phyloP scores from a whole-genome alignment of 1,140 invertebrate species.

The Pseudachorutes palmiensis region DNA sequence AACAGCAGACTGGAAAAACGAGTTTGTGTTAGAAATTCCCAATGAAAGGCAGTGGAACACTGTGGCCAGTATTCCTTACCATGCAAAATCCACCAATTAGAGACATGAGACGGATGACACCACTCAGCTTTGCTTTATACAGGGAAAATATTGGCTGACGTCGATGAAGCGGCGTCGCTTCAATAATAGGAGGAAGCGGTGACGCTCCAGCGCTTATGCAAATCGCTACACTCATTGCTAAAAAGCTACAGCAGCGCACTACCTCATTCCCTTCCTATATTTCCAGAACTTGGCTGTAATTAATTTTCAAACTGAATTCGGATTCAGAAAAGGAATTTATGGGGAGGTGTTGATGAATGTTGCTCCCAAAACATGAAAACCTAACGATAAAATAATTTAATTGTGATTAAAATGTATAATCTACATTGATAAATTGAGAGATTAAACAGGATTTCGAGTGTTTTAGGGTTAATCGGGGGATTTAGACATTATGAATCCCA shows the following conservation, averaged over 20 bases:
- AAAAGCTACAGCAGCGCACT: too few species aligned
- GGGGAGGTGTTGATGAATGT: too few species aligned
- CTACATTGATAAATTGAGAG: too few species aligned
- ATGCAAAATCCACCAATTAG: conserved; percentile 24
- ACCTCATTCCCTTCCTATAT: too few species aligned
- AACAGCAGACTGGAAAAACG: conserved; percentile 14
- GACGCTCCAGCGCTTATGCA: background rate
- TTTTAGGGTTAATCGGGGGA: too few species aligned
- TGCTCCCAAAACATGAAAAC: too few species aligned
- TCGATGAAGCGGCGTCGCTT: background rate
- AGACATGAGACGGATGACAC: conserved; percentile 1
- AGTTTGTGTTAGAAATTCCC: background rate
- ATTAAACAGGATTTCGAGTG: too few species aligned
- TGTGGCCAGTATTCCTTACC: conserved; percentile 10
- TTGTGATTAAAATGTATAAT: too few species aligned
- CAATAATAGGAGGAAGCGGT: background rate
- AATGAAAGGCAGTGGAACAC: background rate
- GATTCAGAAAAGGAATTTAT: too few species aligned
- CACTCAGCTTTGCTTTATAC: conserved; percentile 7
- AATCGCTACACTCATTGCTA: background rate
- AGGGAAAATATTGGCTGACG: conserved; percentile 1
- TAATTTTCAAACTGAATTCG: too few species aligned
- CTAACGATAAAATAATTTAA: background rate
- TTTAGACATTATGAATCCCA: conserved; percentile 6
- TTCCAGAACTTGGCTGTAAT: too few species aligned